Conservation (phyloP, 2,113 vertebrate species). For the Copsychus sechellarum region DNA sequence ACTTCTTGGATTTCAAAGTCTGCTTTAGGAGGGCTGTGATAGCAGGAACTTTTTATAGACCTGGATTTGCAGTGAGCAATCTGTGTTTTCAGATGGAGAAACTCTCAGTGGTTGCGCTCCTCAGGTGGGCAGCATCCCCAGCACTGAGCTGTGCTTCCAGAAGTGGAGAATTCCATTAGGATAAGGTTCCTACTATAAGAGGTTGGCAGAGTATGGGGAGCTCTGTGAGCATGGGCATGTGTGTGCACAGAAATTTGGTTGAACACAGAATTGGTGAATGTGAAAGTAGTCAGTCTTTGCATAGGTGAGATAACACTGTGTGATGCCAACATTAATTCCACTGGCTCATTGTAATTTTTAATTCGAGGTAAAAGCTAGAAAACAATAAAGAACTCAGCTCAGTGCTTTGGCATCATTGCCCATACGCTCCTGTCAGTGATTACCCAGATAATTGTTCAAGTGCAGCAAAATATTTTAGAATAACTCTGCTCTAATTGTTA, state of each 20-base stretch:
- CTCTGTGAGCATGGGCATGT: neutral
- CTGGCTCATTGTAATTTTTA: neutral
- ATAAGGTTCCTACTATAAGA: rapidly evolving
- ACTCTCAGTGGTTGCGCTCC: neutral
- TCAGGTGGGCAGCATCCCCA: neutral
- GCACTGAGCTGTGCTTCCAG: neutral
- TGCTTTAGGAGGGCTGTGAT: neutral
- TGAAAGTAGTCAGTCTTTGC: neutral
- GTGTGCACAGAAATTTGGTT: neutral
- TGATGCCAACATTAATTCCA: neutral
- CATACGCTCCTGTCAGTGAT: neutral
- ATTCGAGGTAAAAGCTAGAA: neutral
- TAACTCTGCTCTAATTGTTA: conserved; percentile 11
- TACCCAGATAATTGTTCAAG: neutral
- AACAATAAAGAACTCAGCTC: neutral
- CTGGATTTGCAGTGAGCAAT: neutral
- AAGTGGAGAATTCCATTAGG: neutral
- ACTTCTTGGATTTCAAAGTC: neutral
- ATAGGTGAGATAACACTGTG: neutral
- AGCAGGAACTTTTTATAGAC: neutral
- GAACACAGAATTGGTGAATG: neutral
- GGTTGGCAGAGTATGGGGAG: neutral
- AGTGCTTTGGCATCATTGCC: neutral
- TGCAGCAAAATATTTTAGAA: conserved; percentile 42
- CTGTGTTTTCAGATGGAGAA: neutral